These are phyloP conservation scores for Rhopalosiphum padi DNA, from an alignment of 1,140 invertebrate species.

Conservation along the genomic window DNA sequence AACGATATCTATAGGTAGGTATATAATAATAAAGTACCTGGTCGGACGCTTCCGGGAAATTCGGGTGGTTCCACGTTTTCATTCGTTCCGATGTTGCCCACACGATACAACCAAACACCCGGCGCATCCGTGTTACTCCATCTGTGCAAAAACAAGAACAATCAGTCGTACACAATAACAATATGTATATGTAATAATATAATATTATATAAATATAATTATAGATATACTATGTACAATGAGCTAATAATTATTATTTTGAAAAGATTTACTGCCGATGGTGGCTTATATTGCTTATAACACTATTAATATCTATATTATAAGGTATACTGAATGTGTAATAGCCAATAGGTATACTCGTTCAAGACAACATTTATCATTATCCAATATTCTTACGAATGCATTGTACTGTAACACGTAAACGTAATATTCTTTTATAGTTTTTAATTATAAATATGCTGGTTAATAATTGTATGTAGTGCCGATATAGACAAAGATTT, in stretches of 20 bases:
- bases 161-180: background rate
- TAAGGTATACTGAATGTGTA: background rate
- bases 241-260: background rate
- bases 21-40: background rate
- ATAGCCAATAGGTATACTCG: too few relatives aligned
- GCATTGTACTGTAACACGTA: background rate
- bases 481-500: too few relatives aligned
- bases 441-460: too few relatives aligned
- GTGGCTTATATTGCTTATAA: background rate
- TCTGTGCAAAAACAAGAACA: conserved; percentile 66
- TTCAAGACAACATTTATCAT: too few relatives aligned
- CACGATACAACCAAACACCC: conserved; percentile 84
- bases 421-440: too few relatives aligned
- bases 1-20: background rate
- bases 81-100: conserved; percentile 72
- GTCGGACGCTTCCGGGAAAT: conserved; percentile 59
- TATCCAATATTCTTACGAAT: background rate
- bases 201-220: background rate
- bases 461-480: too few relatives aligned
- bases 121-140: conserved; percentile 82
- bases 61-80: conserved; percentile 75
- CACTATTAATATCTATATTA: background rate
- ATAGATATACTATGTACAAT: background rate
- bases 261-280: background rate
- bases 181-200: background rate